Percentiles rank a stretch among this genome's conserved stretches.
Evolutionary conservation across 2,888 invertebrate genomes (phyloP).

Genomic region (Orthonevra nobilis): DNA sequence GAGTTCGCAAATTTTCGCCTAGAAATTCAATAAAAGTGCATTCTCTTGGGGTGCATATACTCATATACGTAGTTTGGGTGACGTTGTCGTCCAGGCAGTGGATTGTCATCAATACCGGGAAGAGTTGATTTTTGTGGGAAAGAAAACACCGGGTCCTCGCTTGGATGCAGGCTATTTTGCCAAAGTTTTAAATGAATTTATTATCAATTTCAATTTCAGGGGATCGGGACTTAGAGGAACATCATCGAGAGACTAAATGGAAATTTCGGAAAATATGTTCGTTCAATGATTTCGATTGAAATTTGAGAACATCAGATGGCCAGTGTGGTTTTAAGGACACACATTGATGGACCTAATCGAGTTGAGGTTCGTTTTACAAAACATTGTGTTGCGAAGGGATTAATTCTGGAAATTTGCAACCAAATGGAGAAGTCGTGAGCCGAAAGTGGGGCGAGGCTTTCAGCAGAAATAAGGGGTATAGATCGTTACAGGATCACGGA

Average conservation of each 20-base stretch:
- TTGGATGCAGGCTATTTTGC: constrained; percentile 47
- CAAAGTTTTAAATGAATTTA: constrained; percentile 60
- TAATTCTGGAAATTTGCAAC: too few species aligned
- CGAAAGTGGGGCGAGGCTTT: too few species aligned
- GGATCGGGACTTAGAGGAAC: constrained; percentile 1
- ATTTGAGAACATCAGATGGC: constrained; percentile 16
- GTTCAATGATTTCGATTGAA: constrained; percentile 50
- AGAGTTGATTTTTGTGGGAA: constrained; percentile 54
- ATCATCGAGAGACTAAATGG: constrained; percentile 38
- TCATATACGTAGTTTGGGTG: background rate
- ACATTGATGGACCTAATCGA: background rate
- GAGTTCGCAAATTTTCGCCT: constrained; percentile 54
- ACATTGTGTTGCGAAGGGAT: background rate
- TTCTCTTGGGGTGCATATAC: constrained; percentile 11
- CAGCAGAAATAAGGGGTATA: too few species aligned
- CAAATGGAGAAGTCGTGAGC: too few species aligned
- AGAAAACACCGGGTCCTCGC: constrained; percentile 17
- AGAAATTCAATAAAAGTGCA: constrained; percentile 56
- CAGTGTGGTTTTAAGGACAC: background rate
- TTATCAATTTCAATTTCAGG: constrained; percentile 55
- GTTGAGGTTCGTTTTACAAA: background rate
- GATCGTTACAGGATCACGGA: too few species aligned
- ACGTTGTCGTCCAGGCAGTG: constrained; percentile 4
- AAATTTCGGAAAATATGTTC: constrained; percentile 42
- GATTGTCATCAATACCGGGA: constrained; percentile 35